Evolutionary conservation across 2,797 vertebrate species (phyloP), one percentile per base, ranked within the genome.

Genomic region (Gadopsis bispinosus): DNA sequence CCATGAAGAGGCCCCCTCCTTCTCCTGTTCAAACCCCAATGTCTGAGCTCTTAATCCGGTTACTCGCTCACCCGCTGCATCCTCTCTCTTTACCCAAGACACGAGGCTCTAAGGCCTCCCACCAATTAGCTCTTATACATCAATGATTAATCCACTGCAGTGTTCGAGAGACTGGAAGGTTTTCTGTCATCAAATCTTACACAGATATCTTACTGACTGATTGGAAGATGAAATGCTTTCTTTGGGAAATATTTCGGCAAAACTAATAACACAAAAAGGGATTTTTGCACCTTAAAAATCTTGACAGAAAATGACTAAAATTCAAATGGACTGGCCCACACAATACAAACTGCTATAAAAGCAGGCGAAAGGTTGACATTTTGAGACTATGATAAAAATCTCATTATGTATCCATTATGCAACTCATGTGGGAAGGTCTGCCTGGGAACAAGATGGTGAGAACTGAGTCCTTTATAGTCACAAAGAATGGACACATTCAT

Each of bases 31-130:
- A 87, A 87, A 86, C 83, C 73, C 78, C 72, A 78, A 56, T 70
- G 82, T 88, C 83, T 88, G 83, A 93, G 91, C 89, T 90, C 85
- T 78, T 93, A 93, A 93, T 92, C 92, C 79, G 53, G 79, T 88
- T 92, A 86, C 67, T 77, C 26, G 47, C 79, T 83, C 66, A 62
- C 75, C 58, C 7, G 8, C 81, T 85, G 83, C 80, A 83, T 83
- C 83, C 80, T 73, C 83, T 80, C 72, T 75, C 81, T 85, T 88
- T 74, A 84, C 68, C 71, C 69, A 76, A 62, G 69, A 79, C 83
- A 75, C 48, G 63, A 81, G 74, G 69, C 73, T 88, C 68, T 43
- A 31, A 74, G 76, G 55, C 73, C 77, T 63, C 74, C 76, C 70
- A 84, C 71, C 54, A 80, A 75, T 82, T 67, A 55, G 79, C 77